Base-by-base conservation (phyloP, 2,797 vertebrate genomes). In the Etheostoma nigrum region DNA sequence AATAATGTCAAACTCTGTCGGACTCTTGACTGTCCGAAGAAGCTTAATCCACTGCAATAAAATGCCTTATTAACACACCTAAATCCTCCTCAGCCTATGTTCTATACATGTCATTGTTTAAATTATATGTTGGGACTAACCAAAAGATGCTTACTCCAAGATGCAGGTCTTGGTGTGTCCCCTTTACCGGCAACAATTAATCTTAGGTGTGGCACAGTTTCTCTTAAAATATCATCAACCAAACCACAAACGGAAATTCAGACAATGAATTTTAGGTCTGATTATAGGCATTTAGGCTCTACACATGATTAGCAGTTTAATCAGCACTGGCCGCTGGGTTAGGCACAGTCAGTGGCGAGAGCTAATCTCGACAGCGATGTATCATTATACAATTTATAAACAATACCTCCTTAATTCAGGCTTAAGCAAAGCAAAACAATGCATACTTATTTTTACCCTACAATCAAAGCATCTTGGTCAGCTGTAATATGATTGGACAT, bases 1-100 rank as follows among this genome's bases (percentile, higher is more conserved):
- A 66, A 40, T 36, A 66, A 16, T 78, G 72, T 85, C 73, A 73
- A 53, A 61, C 58, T 86, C 83, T 79, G 49, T 74, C 68, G 83
- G 74, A 76, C 75, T 72, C 53, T 76, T 66, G 33, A 83, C 79
- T 78, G 80, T 85, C 80, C 30, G 44, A 48, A 81, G 67, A 81
- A 65, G 57, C 54, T 59, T 57, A 68, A 79, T 70, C 61, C 60
- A 16, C 60, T 74, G 40, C 75, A 86, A 91, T 86, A 88, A 92
- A 92, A 85, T 85, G 85, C 79, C 92, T 92, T 89, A 90, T 92
- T 91, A 92, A 93, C 75, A 83, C 57, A 83, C 47, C 78, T 73
- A 74, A 85, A 82, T 82, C 73, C 77, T 71, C 58, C 65, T 85
- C 68, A 67, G 74, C 69, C 62, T 70, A 82, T 86, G 72, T 85